phyloP scores from a whole-genome alignment of 2,113 vertebrate species.

The Lophura nycthemera region DNA sequence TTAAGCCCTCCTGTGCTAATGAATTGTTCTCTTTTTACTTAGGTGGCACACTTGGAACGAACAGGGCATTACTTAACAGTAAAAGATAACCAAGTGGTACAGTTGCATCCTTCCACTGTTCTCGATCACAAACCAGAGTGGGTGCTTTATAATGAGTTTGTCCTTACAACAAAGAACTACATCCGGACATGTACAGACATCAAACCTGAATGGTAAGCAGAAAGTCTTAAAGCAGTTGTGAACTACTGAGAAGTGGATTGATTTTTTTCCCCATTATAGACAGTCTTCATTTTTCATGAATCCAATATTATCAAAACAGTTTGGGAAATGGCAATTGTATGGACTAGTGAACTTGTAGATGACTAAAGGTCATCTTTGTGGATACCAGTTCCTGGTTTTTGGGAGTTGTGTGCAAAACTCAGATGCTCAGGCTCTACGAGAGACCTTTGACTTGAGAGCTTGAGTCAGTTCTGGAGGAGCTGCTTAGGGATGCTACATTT shows the following conservation, averaged over 20 bases:
- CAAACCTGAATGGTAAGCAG: constrained; percentile 93
- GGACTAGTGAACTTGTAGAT: neutral
- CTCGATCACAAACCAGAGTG: constrained; percentile 98
- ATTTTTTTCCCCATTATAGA: neutral
- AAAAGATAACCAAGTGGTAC: constrained; percentile 98
- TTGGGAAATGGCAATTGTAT: neutral
- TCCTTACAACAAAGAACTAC: constrained; percentile 97
- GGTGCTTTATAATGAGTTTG: constrained; percentile 98
- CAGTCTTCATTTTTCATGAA: neutral
- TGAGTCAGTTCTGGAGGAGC: neutral
- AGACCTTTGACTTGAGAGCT: neutral
- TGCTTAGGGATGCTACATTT: neutral
- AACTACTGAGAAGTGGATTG: neutral
- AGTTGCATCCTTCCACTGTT: constrained; percentile 95
- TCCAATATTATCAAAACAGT: neutral
- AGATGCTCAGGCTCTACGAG: neutral
- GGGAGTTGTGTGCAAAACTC: neutral
- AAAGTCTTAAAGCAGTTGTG: neutral
- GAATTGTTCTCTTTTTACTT: constrained; percentile 27
- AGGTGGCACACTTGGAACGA: constrained; percentile 96
- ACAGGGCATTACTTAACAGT: constrained; percentile 96
- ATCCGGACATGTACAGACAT: constrained; percentile 97
- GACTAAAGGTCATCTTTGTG: neutral
- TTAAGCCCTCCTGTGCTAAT: neutral
- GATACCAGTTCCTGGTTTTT: neutral